phyloP scores from a whole-genome alignment of 2,797 vertebrate genomes.

The Cirrhinus mrigala region DNA sequence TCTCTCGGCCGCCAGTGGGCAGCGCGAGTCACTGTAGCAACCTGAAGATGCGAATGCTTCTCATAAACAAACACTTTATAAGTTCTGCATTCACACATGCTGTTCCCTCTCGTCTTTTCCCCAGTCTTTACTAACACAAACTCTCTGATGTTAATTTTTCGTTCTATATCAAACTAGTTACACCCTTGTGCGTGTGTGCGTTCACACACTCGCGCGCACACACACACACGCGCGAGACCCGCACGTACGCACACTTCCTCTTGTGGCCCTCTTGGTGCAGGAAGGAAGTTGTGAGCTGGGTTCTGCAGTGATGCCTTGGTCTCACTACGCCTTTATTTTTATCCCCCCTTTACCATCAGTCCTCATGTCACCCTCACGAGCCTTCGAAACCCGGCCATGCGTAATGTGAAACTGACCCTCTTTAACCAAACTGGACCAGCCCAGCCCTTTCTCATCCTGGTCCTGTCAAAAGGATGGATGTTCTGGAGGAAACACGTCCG shows the following conservation, averaged over 20 bases:
- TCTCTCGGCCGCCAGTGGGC: conserved; percentile 35
- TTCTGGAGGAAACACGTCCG: not conserved
- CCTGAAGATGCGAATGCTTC: conserved; percentile 6
- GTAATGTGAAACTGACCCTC: conserved; percentile 58
- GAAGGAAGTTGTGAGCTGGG: conserved; percentile 62
- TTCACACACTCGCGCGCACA: conserved; percentile 17
- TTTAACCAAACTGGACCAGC: conserved; percentile 57
- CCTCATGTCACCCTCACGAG: conserved; percentile 29
- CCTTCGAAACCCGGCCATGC: conserved; percentile 39
- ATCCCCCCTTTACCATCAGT: conserved; percentile 17
- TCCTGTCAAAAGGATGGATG: conserved; percentile 55
- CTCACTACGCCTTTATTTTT: conserved; percentile 51
- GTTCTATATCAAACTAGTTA: conserved; percentile 13
- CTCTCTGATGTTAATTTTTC: not conserved
- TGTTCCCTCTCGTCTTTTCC: not conserved
- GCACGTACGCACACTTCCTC: conserved; percentile 53
- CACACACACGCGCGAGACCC: conserved; percentile 21
- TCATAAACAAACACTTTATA: not conserved
- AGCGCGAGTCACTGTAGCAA: conserved; percentile 44
- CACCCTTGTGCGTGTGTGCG: conserved; percentile 10
- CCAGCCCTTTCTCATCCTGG: conserved; percentile 59
- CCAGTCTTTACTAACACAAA: not conserved
- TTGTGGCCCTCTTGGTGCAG: conserved; percentile 54
- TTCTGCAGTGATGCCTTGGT: conserved; percentile 48
- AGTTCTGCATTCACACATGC: not conserved